A percentile compares a stretch with the other conserved stretches of the same genome.
These are phyloP conservation scores for Zosterops hypoxanthus DNA, from an alignment of 2,113 vertebrate genomes.

Conservation along the genomic window DNA sequence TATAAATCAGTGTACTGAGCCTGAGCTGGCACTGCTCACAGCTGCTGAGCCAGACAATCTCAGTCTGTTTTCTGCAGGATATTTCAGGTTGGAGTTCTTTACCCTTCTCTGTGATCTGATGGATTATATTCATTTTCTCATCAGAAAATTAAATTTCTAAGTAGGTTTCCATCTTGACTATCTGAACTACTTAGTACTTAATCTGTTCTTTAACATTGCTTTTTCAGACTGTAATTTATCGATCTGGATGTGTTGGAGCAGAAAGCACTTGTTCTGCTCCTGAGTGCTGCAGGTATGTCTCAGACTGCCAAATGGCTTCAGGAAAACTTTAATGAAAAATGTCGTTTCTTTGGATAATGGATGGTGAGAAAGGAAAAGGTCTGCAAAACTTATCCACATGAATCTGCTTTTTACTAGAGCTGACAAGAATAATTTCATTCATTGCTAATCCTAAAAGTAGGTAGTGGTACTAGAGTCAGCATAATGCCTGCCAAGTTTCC, in stretches of 20 bases:
- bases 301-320: neutral
- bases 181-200: neutral
- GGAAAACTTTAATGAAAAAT: conserved; percentile 4
- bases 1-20: neutral
- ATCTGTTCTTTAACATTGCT: neutral
- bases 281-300: neutral
- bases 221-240: neutral
- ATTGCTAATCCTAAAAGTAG: neutral
- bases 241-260: neutral
- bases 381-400: neutral
- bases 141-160: neutral
- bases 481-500: conserved; percentile 10
- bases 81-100: neutral
- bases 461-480: neutral
- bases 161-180: neutral
- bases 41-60: neutral
- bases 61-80: neutral
- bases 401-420: neutral
- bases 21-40: neutral
- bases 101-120: neutral
- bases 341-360: neutral
- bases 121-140: neutral
- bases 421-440: conserved; percentile 23
- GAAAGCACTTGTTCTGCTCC: conserved; percentile 8
- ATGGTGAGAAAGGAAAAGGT: neutral